phyloP scores from a whole-genome alignment of 2,113 vertebrate species.

The Colistium nudipinnis region DNA sequence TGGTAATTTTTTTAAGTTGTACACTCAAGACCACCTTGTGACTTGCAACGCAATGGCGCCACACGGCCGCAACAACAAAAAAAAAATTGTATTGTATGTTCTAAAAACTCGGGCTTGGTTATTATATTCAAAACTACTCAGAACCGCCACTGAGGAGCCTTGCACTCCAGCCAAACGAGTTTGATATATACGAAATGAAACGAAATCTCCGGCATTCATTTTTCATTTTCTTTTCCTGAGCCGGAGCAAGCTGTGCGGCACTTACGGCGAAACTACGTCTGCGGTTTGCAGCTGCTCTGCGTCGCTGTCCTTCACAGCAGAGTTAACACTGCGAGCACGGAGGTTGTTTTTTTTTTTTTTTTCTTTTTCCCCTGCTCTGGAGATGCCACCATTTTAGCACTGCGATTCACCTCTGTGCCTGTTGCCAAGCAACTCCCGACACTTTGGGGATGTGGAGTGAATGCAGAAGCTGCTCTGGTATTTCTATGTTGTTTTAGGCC shows the following conservation, averaged over 20 bases:
- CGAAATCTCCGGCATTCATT: slow-evolving; percentile 25
- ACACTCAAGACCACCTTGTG: no score
- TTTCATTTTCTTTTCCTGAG: slow-evolving; percentile 32
- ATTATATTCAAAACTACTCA: slow-evolving; percentile 29
- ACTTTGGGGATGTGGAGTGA: slow-evolving; percentile 48
- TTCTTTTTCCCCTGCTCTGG: no score
- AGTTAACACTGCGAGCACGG: slow-evolving; percentile 16
- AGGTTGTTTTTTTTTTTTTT: slow-evolving; percentile 34
- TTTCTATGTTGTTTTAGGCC: slow-evolving; percentile 9
- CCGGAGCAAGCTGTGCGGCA: not conserved
- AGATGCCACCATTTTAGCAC: slow-evolving; percentile 63
- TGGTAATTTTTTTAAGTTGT: no score
- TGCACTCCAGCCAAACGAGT: not conserved
- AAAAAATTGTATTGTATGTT: slow-evolving; percentile 8
- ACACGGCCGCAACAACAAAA: not conserved
- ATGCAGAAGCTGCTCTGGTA: slow-evolving; percentile 23
- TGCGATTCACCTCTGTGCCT: slow-evolving; percentile 60
- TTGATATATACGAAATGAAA: not conserved
- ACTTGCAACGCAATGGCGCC: not conserved
- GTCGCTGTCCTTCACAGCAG: not conserved
- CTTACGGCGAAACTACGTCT: not conserved
- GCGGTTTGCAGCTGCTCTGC: not conserved
- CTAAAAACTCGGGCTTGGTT: slow-evolving; percentile 1
- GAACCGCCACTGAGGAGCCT: not conserved
- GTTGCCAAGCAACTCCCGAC: slow-evolving; percentile 75